Base-by-base conservation (phyloP, 1,140 invertebrate species). In the Drosophila azteca region DNA sequence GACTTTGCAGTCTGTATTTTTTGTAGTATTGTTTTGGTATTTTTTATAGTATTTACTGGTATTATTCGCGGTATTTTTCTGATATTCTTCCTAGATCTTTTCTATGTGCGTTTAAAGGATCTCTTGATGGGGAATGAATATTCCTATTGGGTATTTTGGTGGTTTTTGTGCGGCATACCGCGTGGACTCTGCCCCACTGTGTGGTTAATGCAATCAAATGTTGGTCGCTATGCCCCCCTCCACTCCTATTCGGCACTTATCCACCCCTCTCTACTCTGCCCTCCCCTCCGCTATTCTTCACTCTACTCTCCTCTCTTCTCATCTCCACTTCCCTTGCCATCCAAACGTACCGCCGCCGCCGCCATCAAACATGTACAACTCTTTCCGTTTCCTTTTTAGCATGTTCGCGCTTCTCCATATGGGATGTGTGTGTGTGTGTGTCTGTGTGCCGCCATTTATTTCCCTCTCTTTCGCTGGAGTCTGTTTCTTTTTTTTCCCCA, bases 301-400 rank as follows among this genome's bases (percentile, higher is more conserved):
- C 26, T 29, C 26, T 6, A 29, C 26, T 17, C 26, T 20, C 41
- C 2, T 5, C 3, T 24, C 24, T 24, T 5, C 24, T 5, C 24
- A 26, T 26, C 29, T 50, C 62, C 51, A 50, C 54, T 41, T 49
- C 41, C 31, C 39, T 39, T 45, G 31, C 57, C 11, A 39, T 58
- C 64, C 29, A 55, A 69, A 44, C 44, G 35, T 48, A 51, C 45
- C 39, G 57, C 31, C 63, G 59, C 26, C 55, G 43, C 60, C 67
- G 72, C 63, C 67, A 79, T 61, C 76, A 77, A 67, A 78, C 75
- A 64, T 75, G 65, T 80, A 84, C 80, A 79, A 84, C 80, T 84
- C 80, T 78, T 84, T 84, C 81, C 80, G 80, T 67, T 84, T 85
- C 81, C 80, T 80, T 68, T 81, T 51, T 67, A 68, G 50, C 70